Percentiles rank a stretch among this genome's conserved stretches.
phyloP scores from a whole-genome alignment of 2,888 invertebrate species.

The Dicranocentrus wangi region DNA sequence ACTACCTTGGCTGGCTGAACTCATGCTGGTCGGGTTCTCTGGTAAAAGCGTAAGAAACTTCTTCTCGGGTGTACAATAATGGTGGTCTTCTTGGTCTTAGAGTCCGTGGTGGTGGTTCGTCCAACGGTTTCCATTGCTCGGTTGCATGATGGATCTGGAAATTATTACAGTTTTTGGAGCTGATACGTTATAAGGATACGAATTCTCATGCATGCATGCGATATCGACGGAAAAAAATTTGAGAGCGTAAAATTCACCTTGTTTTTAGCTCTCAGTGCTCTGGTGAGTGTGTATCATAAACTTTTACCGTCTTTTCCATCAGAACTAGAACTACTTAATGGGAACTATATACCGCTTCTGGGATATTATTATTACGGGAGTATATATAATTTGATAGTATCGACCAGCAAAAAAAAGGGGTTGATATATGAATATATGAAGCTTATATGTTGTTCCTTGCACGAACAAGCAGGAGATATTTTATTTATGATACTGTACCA shows the following conservation, averaged over 20 bases:
- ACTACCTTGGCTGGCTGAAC: constrained; percentile 22
- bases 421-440: too few relatives aligned
- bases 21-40: too few relatives aligned
- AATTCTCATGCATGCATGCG: constrained; percentile 3
- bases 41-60: too few relatives aligned
- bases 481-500: constrained; percentile 45
- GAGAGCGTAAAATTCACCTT: constrained; percentile 48
- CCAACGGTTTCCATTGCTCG: constrained; percentile 41
- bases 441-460: not conserved
- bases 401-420: constrained; percentile 20
- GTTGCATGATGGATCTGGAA: constrained; percentile 58
- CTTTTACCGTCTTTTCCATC: constrained; percentile 4
- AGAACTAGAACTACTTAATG: too few relatives aligned
- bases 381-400: too few relatives aligned
- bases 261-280: too few relatives aligned
- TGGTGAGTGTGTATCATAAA: too few relatives aligned
- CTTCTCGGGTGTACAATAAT: not conserved
- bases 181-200: constrained; percentile 18
- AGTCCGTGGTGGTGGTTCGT: not conserved
- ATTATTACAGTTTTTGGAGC: too few relatives aligned
- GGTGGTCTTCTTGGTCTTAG: constrained; percentile 11
- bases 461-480: constrained; percentile 31
- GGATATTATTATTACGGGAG: too few relatives aligned
- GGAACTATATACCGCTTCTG: constrained; percentile 1
- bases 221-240: not conserved